Percentiles rank a stretch among this genome's conserved stretches.
phyloP scores from a whole-genome alignment of 2,797 vertebrate species.

The Alauda arvensis region DNA sequence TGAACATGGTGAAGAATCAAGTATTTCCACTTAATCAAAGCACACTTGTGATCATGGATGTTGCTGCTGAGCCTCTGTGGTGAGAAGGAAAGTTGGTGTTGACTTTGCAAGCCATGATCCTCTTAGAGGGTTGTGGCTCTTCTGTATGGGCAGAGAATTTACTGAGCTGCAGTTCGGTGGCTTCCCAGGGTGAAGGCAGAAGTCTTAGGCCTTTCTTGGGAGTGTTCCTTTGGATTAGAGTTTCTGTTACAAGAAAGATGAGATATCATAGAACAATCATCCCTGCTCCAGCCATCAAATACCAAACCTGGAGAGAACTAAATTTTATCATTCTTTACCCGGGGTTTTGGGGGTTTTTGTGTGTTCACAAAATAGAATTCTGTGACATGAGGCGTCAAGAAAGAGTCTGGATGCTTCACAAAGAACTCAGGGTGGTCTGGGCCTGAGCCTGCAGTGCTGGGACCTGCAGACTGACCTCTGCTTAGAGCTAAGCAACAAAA shows the following conservation, averaged over 20 bases:
- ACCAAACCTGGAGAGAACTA: not conserved
- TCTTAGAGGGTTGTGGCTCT: not conserved
- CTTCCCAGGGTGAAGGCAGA: not conserved
- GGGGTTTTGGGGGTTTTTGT: not conserved
- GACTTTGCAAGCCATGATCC: not conserved
- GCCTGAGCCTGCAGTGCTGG: not conserved
- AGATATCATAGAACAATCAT: not conserved
- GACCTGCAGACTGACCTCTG: not conserved
- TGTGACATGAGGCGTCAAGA: not conserved
- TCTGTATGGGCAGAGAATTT: not conserved
- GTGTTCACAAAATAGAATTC: not conserved
- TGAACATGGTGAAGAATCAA: not conserved
- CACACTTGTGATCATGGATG: not conserved
- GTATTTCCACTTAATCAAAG: not conserved
- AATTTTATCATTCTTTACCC: not conserved
- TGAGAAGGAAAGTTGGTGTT: not conserved
- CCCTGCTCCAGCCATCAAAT: not conserved
- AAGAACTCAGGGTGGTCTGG: not conserved
- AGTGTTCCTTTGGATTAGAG: constrained; percentile 12
- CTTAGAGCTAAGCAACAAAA: not conserved
- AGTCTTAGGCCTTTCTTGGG: not conserved
- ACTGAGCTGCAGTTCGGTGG: not conserved
- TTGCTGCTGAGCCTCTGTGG: not conserved
- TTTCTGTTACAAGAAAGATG: constrained; percentile 8
- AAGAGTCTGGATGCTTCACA: not conserved